phyloP scores from a whole-genome alignment of 1,140 invertebrate genomes.

The Caenorhabditis brenneri region DNA sequence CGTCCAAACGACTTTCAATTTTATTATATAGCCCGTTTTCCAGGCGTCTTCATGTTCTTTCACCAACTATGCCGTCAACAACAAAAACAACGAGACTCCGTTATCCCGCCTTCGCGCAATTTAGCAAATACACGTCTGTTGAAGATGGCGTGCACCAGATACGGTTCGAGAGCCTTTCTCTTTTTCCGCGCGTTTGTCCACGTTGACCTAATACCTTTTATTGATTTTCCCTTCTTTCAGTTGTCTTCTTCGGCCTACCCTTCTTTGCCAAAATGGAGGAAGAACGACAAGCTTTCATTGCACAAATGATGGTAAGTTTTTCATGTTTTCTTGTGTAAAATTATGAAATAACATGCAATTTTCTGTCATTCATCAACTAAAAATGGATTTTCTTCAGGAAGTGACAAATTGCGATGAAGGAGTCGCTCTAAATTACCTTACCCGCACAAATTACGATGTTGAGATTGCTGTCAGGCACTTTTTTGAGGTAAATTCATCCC shows the following conservation, averaged over 20 bases:
- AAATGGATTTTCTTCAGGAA: not conserved
- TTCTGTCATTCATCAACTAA: not conserved
- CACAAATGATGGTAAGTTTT: conserved; percentile 16
- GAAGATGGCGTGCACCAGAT: not conserved
- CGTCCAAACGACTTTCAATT: not conserved
- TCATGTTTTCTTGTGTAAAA: not conserved
- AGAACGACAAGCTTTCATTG: not conserved
- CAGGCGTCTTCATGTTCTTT: not conserved
- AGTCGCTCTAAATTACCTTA: not conserved
- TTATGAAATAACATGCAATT: not conserved
- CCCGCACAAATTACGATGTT: conserved; percentile 1
- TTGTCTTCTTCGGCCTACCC: not conserved
- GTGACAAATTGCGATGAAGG: not conserved
- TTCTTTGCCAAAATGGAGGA: not conserved
- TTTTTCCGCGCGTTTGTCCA: not conserved
- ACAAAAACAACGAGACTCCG: not conserved
- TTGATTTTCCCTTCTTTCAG: conserved; percentile 1
- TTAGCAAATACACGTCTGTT: not conserved
- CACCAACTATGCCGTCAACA: not conserved
- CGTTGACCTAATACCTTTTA: not conserved
- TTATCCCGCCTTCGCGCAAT: not conserved
- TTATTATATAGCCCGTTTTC: not conserved
- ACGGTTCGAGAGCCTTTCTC: not conserved
- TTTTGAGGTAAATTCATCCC: not conserved
- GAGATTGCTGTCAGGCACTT: conserved; percentile 19